Evolutionary conservation across 2,888 invertebrate species (phyloP).

Genomic region (Dynastes maya): DNA sequence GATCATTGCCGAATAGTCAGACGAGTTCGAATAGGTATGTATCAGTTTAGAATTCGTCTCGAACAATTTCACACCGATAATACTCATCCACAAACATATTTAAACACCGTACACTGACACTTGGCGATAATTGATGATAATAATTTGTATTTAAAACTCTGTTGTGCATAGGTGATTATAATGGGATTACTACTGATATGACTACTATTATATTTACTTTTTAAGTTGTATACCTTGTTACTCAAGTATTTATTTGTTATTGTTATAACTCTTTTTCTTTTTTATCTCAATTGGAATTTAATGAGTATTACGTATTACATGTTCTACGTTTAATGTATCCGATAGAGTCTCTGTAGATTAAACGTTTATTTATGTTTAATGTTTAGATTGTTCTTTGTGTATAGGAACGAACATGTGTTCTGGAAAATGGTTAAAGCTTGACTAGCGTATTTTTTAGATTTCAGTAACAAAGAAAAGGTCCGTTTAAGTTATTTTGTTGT

Average conservation of each 20-base stretch:
- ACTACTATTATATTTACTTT: constrained; percentile 13
- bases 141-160: constrained; percentile 26
- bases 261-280: constrained; percentile 21
- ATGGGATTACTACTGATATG: constrained; percentile 24
- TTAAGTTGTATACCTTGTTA: constrained; percentile 22
- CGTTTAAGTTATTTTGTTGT: no score
- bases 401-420: constrained; percentile 43
- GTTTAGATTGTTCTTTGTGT: constrained; percentile 51
- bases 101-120: constrained; percentile 7
- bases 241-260: constrained; percentile 12
- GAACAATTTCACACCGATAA: neutral
- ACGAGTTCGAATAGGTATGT: constrained; percentile 67
- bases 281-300: constrained; percentile 22
- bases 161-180: neutral
- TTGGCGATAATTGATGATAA: constrained; percentile 22
- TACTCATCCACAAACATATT: neutral
- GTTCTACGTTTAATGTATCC: constrained; percentile 42
- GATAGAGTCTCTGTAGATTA: constrained; percentile 50
- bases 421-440: constrained; percentile 28
- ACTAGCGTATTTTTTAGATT: neutral
- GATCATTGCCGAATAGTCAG: constrained; percentile 65
- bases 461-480: no score
- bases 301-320: constrained; percentile 30
- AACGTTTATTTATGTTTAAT: constrained; percentile 51
- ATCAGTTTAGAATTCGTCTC: constrained; percentile 7